Percentiles rank a stretch among this genome's conserved stretches.
phyloP scores from a whole-genome alignment of 2,888 invertebrate genomes.

The Hydriomena furcata region DNA sequence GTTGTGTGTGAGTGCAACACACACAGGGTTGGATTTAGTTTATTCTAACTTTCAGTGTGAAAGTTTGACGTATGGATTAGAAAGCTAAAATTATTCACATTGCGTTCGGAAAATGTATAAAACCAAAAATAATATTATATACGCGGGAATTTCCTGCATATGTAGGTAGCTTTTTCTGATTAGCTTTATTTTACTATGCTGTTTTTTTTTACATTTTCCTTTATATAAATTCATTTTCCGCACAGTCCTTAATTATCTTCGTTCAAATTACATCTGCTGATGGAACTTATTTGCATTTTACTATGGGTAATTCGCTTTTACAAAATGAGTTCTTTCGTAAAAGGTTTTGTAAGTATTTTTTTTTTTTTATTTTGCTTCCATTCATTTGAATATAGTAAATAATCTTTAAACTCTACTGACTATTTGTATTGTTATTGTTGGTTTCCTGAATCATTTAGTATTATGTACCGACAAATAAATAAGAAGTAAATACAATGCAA shows the following conservation, averaged over 20 bases:
- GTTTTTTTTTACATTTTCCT: no score
- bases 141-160: no score
- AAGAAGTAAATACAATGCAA: no score
- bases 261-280: conserved; percentile 18
- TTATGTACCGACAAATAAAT: no score
- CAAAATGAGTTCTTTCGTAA: conserved; percentile 3
- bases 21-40: conserved; percentile 25
- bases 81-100: conserved; percentile 5
- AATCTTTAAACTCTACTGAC: no score
- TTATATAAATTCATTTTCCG: neutral
- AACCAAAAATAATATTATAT: neutral
- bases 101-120: neutral
- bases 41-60: conserved; percentile 17
- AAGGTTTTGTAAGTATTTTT: neutral
- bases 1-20: conserved; percentile 43
- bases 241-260: conserved; percentile 7
- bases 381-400: no score
- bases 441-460: no score
- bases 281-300: conserved; percentile 31
- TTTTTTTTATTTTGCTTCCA: no score
- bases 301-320: conserved; percentile 22
- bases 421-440: no score
- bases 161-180: no score
- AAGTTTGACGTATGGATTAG: conserved; percentile 10
- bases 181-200: no score